Evolutionary conservation across 2,888 invertebrate species (phyloP).

Genomic region (Rhamnusium bicolor): DNA sequence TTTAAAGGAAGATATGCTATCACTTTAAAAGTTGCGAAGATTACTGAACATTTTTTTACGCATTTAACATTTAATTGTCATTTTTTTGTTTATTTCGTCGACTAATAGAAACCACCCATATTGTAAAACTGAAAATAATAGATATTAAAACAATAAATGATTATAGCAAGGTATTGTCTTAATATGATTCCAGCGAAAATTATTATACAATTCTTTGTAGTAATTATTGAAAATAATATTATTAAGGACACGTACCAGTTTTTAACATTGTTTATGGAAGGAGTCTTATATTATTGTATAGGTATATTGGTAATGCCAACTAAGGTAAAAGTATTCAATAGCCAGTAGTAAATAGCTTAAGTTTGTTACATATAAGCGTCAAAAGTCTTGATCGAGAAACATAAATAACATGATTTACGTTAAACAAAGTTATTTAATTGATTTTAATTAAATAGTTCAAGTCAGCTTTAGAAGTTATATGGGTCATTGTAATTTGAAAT

Average conservation of each 20-base stretch:
- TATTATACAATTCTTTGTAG: neutral
- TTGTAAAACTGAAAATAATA: too few species aligned
- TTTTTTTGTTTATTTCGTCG: too few species aligned
- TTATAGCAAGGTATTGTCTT: too few species aligned
- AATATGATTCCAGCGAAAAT: neutral
- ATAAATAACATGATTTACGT: conserved; percentile 10
- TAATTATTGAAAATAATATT: neutral
- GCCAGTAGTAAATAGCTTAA: neutral
- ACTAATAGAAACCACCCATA: too few species aligned
- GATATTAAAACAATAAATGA: too few species aligned
- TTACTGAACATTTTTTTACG: too few species aligned
- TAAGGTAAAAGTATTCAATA: neutral
- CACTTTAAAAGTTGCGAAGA: too few species aligned
- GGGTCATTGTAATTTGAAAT: conserved; percentile 60
- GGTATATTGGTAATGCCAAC: neutral
- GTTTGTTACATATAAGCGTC: neutral
- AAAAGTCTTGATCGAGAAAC: conserved; percentile 3
- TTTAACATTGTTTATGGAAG: neutral
- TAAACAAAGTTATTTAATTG: conserved; percentile 41
- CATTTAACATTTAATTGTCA: too few species aligned
- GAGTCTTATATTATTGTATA: neutral
- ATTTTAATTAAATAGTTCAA: conserved; percentile 44
- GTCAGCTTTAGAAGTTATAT: conserved; percentile 53
- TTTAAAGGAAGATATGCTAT: too few species aligned
- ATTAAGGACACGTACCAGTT: neutral